Evolutionary conservation across 2,113 vertebrate species (phyloP), one percentile per base, ranked within the genome.

Genomic region (Tyrannus savana): DNA sequence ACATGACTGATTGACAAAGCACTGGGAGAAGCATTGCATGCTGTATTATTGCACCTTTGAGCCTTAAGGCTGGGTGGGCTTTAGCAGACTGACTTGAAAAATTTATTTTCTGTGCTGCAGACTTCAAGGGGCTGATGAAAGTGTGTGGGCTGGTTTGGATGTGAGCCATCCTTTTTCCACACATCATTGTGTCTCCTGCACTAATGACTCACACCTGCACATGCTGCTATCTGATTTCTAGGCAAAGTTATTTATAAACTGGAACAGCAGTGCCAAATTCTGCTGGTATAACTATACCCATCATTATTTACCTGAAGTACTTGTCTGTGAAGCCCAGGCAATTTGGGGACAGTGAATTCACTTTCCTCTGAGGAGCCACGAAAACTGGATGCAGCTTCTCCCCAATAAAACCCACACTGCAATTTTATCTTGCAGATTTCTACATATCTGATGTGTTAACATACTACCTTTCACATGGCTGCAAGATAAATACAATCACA

Each of bases 201-300:
- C 86, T 96, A 94, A 96, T 95, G 96, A 96, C 88, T 96, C 93
- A 96, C 87, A 94, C 91, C 93, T 97, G 90, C 83, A 94, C 90
- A 94, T 79, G 72, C 90, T 93, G 67, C 89, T 96, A 73, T 91
- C 84, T 56, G 62, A 93, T 92, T 93, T 92, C 90, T 91, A 95
- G 71, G 77, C 89, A 93, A 93, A 89, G 77, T 86, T 93, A 94
- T 94, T 95, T 94, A 96, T 89, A 83, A 92, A 87, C 39, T 81
- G 66, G 84, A 85, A 87, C 59, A 86, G 47, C 72, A 72, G 41
- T 78, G 72, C 56, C 6, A 56, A 67, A 89, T 88, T 69, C 56
- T 89, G 75, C 73, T 25, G 27, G 78, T 63, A 30, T 60, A 90
- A 93, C 63, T 84, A 31, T 18, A 62, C 3, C 58, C 56, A 63